phyloP scores from a whole-genome alignment of 1,140 invertebrate species.

The Agrilus planipennis region DNA sequence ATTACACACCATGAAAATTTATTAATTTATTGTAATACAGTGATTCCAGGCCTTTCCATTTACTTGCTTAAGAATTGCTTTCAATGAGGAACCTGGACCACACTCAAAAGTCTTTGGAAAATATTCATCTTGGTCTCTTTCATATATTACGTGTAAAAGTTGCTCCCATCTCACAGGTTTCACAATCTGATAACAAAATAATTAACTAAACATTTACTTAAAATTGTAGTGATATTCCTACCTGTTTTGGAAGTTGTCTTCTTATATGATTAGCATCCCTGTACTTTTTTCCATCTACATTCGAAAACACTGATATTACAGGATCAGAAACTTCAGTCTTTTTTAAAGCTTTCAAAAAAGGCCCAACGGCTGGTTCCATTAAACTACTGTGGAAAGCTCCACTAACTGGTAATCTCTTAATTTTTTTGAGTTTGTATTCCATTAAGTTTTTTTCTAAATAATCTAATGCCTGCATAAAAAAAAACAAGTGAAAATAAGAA shows the following conservation, averaged over 20 bases:
- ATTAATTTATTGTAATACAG: conserved; percentile 27
- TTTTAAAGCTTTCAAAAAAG: conserved; percentile 53
- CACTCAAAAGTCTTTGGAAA: conserved; percentile 81
- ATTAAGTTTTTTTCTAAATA: conserved; percentile 61
- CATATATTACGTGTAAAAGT: conserved; percentile 64
- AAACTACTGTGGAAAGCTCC: conserved; percentile 87
- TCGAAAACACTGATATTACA: conserved; percentile 67
- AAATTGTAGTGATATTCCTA: conserved; percentile 26
- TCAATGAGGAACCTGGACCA: conserved; percentile 68
- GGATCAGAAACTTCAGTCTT: conserved; percentile 53
- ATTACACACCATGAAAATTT: conserved; percentile 6
- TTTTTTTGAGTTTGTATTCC: conserved; percentile 51
- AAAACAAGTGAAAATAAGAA: neutral
- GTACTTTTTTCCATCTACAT: conserved; percentile 58
- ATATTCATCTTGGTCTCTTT: conserved; percentile 43
- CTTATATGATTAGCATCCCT: conserved; percentile 41
- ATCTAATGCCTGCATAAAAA: conserved; percentile 49
- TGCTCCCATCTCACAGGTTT: conserved; percentile 93
- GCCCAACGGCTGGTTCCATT: conserved; percentile 66
- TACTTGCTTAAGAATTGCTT: conserved; percentile 62
- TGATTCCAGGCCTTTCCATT: conserved; percentile 64
- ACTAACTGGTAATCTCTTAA: conserved; percentile 66
- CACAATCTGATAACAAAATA: conserved; percentile 38
- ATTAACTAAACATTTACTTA: neutral
- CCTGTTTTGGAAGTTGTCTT: conserved; percentile 55